Evolutionary conservation across 1,140 invertebrate genomes (phyloP).

Genomic region (Meloidogyne chitwoodi): DNA sequence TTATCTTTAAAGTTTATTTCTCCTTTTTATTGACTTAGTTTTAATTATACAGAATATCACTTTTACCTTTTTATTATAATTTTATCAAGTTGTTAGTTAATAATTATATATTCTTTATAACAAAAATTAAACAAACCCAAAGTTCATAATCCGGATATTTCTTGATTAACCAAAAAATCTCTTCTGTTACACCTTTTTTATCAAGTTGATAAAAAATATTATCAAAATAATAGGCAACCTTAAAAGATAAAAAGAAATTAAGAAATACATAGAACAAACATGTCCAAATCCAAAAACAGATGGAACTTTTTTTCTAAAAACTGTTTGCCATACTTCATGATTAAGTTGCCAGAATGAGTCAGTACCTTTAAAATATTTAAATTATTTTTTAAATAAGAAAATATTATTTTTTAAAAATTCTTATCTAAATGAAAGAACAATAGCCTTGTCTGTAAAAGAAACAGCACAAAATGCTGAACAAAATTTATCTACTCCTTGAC

Average conservation of each 20-base stretch:
- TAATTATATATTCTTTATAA: not conserved
- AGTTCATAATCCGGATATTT: constrained; percentile 12
- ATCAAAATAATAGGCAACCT: constrained; percentile 10
- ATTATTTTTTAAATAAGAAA: not conserved
- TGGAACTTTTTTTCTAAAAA: not conserved
- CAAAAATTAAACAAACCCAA: constrained; percentile 4
- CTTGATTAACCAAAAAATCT: not conserved
- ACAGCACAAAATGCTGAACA: constrained; percentile 44
- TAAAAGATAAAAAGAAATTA: not conserved
- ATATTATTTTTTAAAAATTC: not conserved
- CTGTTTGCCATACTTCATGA: not conserved
- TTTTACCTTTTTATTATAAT: too few relatives aligned
- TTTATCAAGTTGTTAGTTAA: too few relatives aligned
- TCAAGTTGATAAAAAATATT: constrained; percentile 13
- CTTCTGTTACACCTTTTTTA: constrained; percentile 1
- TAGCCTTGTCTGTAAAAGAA: constrained; percentile 30
- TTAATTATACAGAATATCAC: too few relatives aligned
- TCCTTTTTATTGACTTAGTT: too few relatives aligned
- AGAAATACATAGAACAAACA: not conserved
- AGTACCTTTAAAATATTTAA: not conserved
- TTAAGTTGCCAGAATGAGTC: not conserved
- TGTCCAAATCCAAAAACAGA: not conserved
- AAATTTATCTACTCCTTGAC: constrained; percentile 26
- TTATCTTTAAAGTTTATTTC: constrained; percentile 1
- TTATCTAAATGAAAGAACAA: constrained; percentile 38